phyloP scores from a whole-genome alignment of 2,888 invertebrate genomes.

The Cheilosia urbana region DNA sequence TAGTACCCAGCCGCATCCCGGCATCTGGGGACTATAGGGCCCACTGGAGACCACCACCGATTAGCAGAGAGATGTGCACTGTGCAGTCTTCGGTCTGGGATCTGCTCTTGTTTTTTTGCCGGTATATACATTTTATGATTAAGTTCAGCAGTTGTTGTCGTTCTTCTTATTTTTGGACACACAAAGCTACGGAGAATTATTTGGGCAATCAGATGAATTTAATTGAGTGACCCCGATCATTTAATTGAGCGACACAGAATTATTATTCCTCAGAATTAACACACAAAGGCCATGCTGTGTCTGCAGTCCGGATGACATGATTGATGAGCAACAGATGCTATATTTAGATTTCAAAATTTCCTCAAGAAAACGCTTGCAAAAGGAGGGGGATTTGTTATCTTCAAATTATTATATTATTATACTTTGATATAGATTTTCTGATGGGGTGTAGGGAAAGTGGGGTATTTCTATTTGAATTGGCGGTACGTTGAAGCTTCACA shows the following conservation, averaged over 20 bases:
- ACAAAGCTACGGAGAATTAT: slow-evolving; percentile 42
- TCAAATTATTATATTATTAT: too few species aligned
- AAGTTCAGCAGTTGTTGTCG: slow-evolving; percentile 39
- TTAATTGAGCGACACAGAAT: slow-evolving; percentile 63
- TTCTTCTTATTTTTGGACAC: slow-evolving; percentile 34
- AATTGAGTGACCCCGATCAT: slow-evolving; percentile 73
- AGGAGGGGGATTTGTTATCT: too few species aligned
- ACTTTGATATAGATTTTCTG: too few species aligned
- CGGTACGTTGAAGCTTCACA: too few species aligned
- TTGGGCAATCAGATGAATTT: slow-evolving; percentile 71
- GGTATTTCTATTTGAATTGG: too few species aligned
- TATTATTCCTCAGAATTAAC: slow-evolving; percentile 24
- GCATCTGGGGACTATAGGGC: background rate
- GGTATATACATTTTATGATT: slow-evolving; percentile 36
- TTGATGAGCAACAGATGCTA: slow-evolving; percentile 49
- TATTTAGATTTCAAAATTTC: slow-evolving; percentile 18
- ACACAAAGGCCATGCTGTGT: slow-evolving; percentile 22
- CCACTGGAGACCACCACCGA: slow-evolving; percentile 41
- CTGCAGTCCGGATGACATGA: slow-evolving; percentile 23
- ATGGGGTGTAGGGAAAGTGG: too few species aligned
- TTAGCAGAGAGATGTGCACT: slow-evolving; percentile 19
- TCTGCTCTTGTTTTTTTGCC: slow-evolving; percentile 32
- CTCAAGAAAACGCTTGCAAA: too few species aligned
- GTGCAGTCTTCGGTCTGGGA: slow-evolving; percentile 17
- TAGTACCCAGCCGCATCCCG: background rate